Conservation (phyloP, 1,140 invertebrate genomes). For the Heterodera schachtii region DNA sequence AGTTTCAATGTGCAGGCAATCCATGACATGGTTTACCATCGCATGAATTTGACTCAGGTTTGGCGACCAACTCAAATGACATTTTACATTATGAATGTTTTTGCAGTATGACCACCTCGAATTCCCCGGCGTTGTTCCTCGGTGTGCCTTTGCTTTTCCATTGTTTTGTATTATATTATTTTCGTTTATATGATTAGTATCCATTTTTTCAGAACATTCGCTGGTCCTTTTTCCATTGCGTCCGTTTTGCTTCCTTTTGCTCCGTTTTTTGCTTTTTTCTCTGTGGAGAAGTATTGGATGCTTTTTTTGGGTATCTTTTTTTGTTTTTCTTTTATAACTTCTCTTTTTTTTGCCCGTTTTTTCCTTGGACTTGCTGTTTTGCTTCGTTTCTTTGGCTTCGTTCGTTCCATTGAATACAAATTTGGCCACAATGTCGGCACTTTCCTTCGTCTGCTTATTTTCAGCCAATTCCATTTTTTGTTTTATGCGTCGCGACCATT, state of each 20-base stretch:
- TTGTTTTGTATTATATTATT: background rate
- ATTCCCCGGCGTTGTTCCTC: conserved; percentile 95
- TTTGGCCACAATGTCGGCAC: conserved; percentile 79
- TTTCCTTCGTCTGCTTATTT: conserved; percentile 83
- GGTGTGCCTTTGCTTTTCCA: conserved; percentile 64
- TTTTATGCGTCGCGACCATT: conserved; percentile 91
- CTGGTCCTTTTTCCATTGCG: conserved; percentile 86
- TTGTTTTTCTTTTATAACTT: conserved; percentile 13
- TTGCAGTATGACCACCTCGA: conserved; percentile 93
- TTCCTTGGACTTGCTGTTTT: conserved; percentile 78
- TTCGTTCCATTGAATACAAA: conserved; percentile 74
- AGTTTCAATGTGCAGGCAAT: conserved; percentile 93
- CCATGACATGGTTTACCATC: conserved; percentile 91
- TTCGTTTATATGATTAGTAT: background rate
- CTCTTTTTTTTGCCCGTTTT: conserved; percentile 75
- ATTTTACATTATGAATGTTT: background rate
- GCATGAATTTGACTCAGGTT: conserved; percentile 81
- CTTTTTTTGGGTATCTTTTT: conserved; percentile 83
- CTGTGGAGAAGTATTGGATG: conserved; percentile 81
- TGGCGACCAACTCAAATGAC: conserved; percentile 33
- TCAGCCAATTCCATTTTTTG: conserved; percentile 94
- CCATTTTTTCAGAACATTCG: conserved; percentile 74
- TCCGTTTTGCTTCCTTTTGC: conserved; percentile 78
- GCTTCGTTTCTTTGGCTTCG: conserved; percentile 75
- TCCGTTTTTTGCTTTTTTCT: conserved; percentile 73